Evolutionary conservation across 1,140 invertebrate genomes (phyloP), one percentile per base, ranked within the genome.

Genomic region (Eumeta japonica): DNA sequence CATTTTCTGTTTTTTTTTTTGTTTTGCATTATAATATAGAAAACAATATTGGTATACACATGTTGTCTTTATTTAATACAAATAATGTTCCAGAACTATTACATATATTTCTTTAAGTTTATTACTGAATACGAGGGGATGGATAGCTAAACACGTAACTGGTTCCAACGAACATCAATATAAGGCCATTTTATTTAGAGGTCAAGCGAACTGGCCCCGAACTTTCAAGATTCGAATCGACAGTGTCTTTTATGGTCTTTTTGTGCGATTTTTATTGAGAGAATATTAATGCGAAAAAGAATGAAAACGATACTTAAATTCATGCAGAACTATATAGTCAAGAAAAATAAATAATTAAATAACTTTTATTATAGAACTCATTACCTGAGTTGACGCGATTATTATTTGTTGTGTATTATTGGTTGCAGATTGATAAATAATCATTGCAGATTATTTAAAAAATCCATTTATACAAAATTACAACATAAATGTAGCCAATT

Each of bases 121-220:
- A 24, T 24, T 24, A 24, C n/a, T 24, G 5, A 7, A 24, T 24
- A 5, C 20, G 5, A 24, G n/a, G 5, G 20, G 20, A 24, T 24
- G 20, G 20, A 7, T 5, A 24, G n/a, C 20, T 24, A n/a, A 24
- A 24, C 5, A 39, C 45, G 38, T 53, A 43, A 50, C 44, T 52
- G 45, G 46, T 52, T 48, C 48, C 39, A 53, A 49, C 57, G 48
- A 54, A 55, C 47, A 55, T 51, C 50, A 50, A 57, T 55, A 62
- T 62, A 53, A 62, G 57, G 55, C 46, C 47, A 63, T 62, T 60
- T n/a, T 63, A 58, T 60, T 56, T 60, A 63, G 62, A 66, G 62
- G 62, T 66, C 57, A 62, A 44, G 36, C 40, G 39, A 63, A 63
- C 62, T 50, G 48, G 62, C 50, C 52, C 32, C 41, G 43, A 38